Percentiles rank a stretch among this genome's conserved stretches.
Conservation (phyloP, 1,140 invertebrate genomes). For the Caerostris darwini region DNA sequence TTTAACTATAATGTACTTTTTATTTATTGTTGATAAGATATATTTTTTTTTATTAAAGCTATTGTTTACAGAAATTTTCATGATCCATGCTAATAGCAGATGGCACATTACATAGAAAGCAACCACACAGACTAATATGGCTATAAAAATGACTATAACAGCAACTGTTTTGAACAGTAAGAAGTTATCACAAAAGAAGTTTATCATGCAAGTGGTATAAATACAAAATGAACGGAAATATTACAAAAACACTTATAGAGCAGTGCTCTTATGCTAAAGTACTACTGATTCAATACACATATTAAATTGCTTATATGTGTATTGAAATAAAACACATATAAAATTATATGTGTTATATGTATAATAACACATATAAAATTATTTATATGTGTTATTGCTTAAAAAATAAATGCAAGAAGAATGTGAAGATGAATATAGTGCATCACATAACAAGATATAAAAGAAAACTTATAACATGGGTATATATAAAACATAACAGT, state of each 20-base stretch:
- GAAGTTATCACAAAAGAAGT: slow-evolving; percentile 3
- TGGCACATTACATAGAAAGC: neutral
- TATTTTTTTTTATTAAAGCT: too few species aligned
- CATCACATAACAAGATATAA: neutral
- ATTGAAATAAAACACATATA: too few species aligned
- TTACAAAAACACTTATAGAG: neutral
- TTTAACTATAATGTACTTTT: too few species aligned
- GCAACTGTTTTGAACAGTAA: neutral
- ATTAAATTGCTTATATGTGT: too few species aligned
- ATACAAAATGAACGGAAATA: neutral
- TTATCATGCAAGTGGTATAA: neutral
- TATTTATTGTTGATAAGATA: too few species aligned
- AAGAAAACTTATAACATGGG: neutral
- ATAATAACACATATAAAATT: too few species aligned
- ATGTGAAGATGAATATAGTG: neutral
- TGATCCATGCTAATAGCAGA: neutral
- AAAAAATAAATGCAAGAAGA: slow-evolving; percentile 46
- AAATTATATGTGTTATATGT: too few species aligned
- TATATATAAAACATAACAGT: slow-evolving; percentile 1
- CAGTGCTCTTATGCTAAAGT: too few species aligned
- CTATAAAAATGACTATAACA: slow-evolving; percentile 1
- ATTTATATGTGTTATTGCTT: neutral
- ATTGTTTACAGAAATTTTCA: too few species aligned
- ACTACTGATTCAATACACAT: too few species aligned
- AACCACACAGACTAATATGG: neutral